phyloP scores from a whole-genome alignment of 2,797 vertebrate genomes.

The Lepus townsendii region DNA sequence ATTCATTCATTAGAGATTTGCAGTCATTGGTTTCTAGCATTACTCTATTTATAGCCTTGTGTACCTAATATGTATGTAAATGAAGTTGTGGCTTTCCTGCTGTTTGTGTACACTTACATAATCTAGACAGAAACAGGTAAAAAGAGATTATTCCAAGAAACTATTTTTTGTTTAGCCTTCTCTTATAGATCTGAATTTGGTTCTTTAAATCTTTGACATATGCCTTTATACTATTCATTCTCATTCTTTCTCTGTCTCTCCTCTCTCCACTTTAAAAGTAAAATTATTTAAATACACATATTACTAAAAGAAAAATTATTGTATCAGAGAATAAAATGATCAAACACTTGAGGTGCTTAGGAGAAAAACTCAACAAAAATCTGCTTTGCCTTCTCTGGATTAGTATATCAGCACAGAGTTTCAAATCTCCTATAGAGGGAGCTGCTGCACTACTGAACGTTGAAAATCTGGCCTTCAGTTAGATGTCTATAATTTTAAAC shows the following conservation, averaged over 20 bases:
- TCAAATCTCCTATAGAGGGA: constrained; percentile 75
- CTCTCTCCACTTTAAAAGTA: neutral
- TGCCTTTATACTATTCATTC: neutral
- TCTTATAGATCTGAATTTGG: neutral
- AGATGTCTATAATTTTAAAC: constrained; percentile 58
- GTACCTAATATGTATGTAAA: neutral
- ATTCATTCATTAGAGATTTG: constrained; percentile 26
- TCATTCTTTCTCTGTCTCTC: neutral
- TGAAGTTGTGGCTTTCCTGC: neutral
- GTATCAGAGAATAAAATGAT: constrained; percentile 44
- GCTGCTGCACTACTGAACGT: constrained; percentile 68
- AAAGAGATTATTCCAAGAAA: neutral
- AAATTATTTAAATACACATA: constrained; percentile 44
- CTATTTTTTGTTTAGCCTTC: constrained; percentile 32
- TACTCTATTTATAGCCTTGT: neutral
- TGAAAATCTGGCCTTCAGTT: constrained; percentile 32
- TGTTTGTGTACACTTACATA: neutral
- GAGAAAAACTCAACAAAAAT: neutral
- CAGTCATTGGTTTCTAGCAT: neutral
- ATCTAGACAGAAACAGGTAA: constrained; percentile 1
- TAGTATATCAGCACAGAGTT: neutral
- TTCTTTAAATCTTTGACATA: neutral
- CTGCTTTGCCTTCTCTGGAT: constrained; percentile 27
- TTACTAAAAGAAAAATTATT: constrained; percentile 12
- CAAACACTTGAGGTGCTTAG: neutral